Percentiles rank a stretch among this genome's conserved stretches.
These are phyloP conservation scores for Barypeithes pellucidus DNA, from an alignment of 2,888 invertebrate species.

Conservation along the genomic window DNA sequence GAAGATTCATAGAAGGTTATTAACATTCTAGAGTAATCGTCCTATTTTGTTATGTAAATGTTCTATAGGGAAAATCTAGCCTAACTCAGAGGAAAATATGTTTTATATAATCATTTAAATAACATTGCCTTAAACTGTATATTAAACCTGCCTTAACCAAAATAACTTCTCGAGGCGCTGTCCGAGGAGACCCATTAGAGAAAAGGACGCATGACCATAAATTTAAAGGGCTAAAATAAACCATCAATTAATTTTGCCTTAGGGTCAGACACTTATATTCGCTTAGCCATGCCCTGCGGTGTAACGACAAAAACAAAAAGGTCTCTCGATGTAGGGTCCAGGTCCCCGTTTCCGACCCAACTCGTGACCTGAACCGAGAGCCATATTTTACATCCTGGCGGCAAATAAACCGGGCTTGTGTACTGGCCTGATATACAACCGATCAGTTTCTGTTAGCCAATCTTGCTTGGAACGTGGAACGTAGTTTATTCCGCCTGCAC, in stretches of 20 bases:
- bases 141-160: conserved; percentile 19
- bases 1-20: too few relatives aligned
- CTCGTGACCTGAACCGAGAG: conserved; percentile 27
- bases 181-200: conserved; percentile 15
- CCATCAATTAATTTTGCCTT: conserved; percentile 39
- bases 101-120: conserved; percentile 10
- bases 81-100: neutral
- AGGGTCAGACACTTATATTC: conserved; percentile 30
- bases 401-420: conserved; percentile 31
- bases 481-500: conserved; percentile 26
- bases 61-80: too few relatives aligned
- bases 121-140: neutral
- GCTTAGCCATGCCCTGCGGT: conserved; percentile 27
- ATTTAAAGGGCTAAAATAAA: conserved; percentile 37
- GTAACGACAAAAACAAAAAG: conserved; percentile 30
- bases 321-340: conserved; percentile 28
- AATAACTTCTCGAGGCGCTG: neutral
- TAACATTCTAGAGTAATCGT: too few relatives aligned
- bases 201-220: conserved; percentile 33
- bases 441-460: conserved; percentile 31
- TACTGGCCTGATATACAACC: conserved; percentile 27
- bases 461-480: conserved; percentile 23
- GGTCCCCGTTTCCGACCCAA: conserved; percentile 26
- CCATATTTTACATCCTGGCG: conserved; percentile 30
- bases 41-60: too few relatives aligned